Conservation (phyloP, 2,888 invertebrate genomes). For the Crematogaster levior region DNA sequence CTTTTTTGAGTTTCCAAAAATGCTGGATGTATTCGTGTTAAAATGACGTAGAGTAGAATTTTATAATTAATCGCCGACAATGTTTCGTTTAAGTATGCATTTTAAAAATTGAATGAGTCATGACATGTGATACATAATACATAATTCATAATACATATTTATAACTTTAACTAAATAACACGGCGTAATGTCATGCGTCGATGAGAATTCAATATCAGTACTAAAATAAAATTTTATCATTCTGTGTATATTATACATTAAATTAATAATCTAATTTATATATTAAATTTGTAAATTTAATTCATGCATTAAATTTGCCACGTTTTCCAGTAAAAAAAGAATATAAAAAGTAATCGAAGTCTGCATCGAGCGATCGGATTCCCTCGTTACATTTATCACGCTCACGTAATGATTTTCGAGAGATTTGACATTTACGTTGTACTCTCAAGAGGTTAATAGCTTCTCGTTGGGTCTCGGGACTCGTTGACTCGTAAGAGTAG, state of each 20-base stretch:
- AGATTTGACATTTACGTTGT: conserved; percentile 48
- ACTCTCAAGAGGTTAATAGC: conserved; percentile 39
- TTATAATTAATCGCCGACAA: not conserved
- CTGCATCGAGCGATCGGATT: not conserved
- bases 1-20: not conserved
- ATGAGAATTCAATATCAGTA: not conserved
- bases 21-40: not conserved
- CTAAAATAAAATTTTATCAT: no score
- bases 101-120: not conserved
- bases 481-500: conserved; percentile 48
- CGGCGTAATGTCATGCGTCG: no score
- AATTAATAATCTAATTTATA: not conserved
- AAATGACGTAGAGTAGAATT: not conserved
- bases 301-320: not conserved
- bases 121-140: no score
- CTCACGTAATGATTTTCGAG: conserved; percentile 31
- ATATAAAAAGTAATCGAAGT: not conserved
- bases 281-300: not conserved
- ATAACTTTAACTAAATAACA: not conserved
- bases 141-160: no score
- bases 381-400: conserved; percentile 22
- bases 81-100: not conserved
- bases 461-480: conserved; percentile 4
- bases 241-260: no score
- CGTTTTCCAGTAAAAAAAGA: not conserved